phyloP scores from a whole-genome alignment of 2,797 vertebrate species.

The Octomys mimax region DNA sequence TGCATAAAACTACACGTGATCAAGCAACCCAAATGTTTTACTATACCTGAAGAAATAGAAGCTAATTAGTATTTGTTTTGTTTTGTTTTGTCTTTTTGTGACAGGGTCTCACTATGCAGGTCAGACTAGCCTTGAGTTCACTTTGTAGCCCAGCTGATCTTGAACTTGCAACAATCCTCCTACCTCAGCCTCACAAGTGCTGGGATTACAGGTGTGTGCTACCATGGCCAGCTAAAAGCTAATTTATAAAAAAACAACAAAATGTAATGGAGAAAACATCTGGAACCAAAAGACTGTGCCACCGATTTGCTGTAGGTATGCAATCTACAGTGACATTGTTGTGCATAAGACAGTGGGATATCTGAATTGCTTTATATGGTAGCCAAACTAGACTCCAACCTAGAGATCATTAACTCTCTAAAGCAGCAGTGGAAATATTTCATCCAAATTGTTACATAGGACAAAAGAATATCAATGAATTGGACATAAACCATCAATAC shows the following conservation, averaged over 20 bases:
- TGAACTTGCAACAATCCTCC: too few species aligned
- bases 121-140: too few species aligned
- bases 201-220: too few species aligned
- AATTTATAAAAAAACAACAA: slow-evolving; percentile 59
- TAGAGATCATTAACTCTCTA: slow-evolving; percentile 47
- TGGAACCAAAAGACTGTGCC: slow-evolving; percentile 47
- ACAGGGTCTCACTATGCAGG: too few species aligned
- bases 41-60: neutral
- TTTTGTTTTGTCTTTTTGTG: too few species aligned
- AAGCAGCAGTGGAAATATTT: slow-evolving; percentile 62
- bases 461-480: slow-evolving; percentile 56
- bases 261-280: neutral
- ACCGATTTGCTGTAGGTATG: slow-evolving; percentile 42
- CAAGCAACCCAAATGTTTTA: slow-evolving; percentile 40
- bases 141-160: too few species aligned
- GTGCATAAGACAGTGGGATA: neutral
- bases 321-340: neutral
- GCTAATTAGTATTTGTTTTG: neutral
- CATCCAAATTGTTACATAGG: neutral
- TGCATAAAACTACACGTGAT: slow-evolving; percentile 45
- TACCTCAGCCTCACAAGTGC: too few species aligned
- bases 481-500: slow-evolving; percentile 45
- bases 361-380: slow-evolving; percentile 35
- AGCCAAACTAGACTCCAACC: slow-evolving; percentile 62
- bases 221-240: neutral